phyloP scores from a whole-genome alignment of 2,888 invertebrate genomes.

The Cephalotes varians region DNA sequence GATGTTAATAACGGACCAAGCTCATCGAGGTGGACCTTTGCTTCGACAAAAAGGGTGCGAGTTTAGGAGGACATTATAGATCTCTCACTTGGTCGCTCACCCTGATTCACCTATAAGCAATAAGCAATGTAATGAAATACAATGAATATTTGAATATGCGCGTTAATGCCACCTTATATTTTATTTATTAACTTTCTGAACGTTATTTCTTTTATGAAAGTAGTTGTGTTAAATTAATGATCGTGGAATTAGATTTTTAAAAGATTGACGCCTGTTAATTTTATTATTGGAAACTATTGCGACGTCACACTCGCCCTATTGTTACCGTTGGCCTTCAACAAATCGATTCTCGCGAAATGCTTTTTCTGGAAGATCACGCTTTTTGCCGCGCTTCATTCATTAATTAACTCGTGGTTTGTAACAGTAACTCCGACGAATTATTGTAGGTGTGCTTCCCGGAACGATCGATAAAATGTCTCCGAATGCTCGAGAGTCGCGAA shows the following conservation, averaged over 20 bases:
- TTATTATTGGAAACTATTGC: not conserved
- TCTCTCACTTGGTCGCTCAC: not conserved
- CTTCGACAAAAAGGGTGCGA: not conserved
- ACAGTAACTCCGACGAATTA: conserved; percentile 48
- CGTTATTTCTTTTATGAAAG: not conserved
- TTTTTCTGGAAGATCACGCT: conserved; percentile 45
- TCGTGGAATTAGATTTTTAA: not conserved
- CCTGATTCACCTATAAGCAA: not conserved
- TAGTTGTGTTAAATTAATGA: not conserved
- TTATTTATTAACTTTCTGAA: not conserved
- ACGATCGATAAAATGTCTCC: conserved; percentile 59
- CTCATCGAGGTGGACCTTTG: not conserved
- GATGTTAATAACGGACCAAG: not conserved
- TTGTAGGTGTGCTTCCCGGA: conserved; percentile 38
- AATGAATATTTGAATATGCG: too few relatives aligned
- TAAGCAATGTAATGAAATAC: too few relatives aligned
- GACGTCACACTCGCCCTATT: not conserved
- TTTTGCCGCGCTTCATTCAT: conserved; percentile 56
- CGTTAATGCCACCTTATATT: too few relatives aligned
- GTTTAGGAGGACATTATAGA: not conserved
- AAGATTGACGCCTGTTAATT: not conserved
- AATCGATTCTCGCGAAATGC: conserved; percentile 41
- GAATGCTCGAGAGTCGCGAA: conserved; percentile 31
- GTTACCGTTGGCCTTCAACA: not conserved
- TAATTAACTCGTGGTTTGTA: conserved; percentile 52